These are phyloP conservation scores for Sebastes jordani DNA, from an alignment of 2,797 vertebrate genomes.

Conservation along the genomic window DNA sequence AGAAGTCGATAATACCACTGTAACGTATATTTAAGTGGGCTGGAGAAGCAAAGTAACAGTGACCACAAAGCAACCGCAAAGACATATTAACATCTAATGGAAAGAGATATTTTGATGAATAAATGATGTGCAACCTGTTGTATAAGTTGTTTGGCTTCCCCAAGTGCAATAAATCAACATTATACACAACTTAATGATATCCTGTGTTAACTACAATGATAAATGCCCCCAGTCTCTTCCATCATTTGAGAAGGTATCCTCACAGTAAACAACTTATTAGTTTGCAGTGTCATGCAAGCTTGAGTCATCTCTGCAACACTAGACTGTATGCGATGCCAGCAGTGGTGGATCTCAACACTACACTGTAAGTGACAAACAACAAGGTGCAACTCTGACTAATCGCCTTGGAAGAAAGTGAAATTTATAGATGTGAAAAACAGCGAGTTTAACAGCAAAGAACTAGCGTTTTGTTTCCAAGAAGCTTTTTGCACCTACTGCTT, in stretches of 20 bases:
- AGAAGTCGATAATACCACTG: not conserved
- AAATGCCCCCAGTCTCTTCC: not conserved
- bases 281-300: conserved; percentile 20
- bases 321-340: not conserved
- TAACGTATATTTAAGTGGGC: not conserved
- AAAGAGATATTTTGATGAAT: not conserved
- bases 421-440: not conserved
- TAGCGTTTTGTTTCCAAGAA: not conserved
- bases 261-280: conserved; percentile 32
- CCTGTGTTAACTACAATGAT: not conserved
- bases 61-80: not conserved
- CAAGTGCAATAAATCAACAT: not conserved
- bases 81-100: not conserved
- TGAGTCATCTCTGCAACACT: conserved; percentile 6
- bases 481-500: not conserved
- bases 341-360: not conserved
- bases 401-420: not conserved
- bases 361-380: not conserved
- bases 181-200: not conserved
- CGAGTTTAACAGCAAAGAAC: not conserved
- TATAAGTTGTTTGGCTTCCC: not conserved
- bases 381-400: not conserved
- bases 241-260: conserved; percentile 8
- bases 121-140: not conserved
- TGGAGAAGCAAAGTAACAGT: not conserved